phyloP scores from a whole-genome alignment of 64 coral and sea anemone genomes.

The Actinia equina region DNA sequence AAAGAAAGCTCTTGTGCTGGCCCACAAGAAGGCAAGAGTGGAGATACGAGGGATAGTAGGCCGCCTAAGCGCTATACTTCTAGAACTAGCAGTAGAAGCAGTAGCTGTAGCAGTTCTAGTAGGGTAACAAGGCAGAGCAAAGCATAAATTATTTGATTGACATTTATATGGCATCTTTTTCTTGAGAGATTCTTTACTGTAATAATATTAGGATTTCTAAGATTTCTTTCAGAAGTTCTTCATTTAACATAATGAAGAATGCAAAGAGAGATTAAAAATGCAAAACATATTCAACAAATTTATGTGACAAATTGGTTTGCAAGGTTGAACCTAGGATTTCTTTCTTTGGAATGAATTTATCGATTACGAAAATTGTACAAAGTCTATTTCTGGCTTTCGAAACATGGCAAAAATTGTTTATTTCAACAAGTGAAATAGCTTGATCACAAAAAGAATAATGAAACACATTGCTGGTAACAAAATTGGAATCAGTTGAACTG shows the following conservation, averaged over 20 bases:
- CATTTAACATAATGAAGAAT: neutral
- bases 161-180: neutral
- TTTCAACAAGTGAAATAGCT: neutral
- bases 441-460: neutral
- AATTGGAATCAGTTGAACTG: neutral
- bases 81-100: conserved; percentile 75
- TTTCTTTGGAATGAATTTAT: neutral
- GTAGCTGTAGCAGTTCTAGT: conserved; percentile 73
- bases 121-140: conserved; percentile 53
- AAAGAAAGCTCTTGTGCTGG: conserved; percentile 60
- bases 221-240: neutral
- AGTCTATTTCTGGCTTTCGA: neutral
- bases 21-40: conserved; percentile 44
- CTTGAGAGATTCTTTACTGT: neutral
- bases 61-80: conserved; percentile 46
- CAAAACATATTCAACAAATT: neutral
- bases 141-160: neutral
- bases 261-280: neutral
- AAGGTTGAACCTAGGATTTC: neutral
- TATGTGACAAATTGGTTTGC: neutral
- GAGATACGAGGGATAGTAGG: conserved; percentile 53
- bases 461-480: neutral
- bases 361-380: neutral
- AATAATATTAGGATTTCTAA: neutral
- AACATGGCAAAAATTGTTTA: neutral